phyloP scores from a whole-genome alignment of 2,797 vertebrate genomes.

The Austrolebias charrua region DNA sequence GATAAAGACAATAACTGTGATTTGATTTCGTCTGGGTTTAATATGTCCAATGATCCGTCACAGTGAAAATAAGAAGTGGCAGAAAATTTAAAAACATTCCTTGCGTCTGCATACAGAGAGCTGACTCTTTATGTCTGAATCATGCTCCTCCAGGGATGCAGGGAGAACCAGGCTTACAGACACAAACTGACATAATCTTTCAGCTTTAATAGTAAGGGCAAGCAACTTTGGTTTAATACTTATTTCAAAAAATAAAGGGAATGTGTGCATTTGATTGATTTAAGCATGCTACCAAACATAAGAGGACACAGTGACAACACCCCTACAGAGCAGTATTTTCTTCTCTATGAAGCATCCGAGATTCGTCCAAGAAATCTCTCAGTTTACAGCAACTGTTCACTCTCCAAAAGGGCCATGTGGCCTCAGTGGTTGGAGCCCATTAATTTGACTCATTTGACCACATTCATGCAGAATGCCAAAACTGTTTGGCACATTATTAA shows the following conservation, averaged over 20 bases:
- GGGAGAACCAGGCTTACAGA: neutral
- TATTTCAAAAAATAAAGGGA: neutral
- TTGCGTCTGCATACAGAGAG: neutral
- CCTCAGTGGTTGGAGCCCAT: neutral
- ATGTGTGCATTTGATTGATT: neutral
- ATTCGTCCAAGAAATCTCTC: neutral
- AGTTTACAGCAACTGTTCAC: neutral
- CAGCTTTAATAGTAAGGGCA: neutral
- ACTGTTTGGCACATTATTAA: too few species aligned
- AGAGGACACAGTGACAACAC: neutral
- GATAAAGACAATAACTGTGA: too few species aligned
- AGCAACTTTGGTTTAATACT: neutral
- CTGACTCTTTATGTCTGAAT: neutral
- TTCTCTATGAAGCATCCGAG: neutral
- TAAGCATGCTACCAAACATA: neutral
- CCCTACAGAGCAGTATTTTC: neutral
- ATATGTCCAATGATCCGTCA: neutral
- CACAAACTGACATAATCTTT: neutral
- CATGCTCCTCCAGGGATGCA: neutral
- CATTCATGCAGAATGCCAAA: too few species aligned
- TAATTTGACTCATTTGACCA: too few species aligned
- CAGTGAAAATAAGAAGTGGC: neutral
- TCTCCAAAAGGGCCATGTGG: neutral
- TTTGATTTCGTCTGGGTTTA: neutral
- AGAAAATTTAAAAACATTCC: neutral